Evolutionary conservation across 2,113 vertebrate genomes (phyloP), one percentile per base, ranked within the genome.

Genomic region (Dendrocopos noguchii): DNA sequence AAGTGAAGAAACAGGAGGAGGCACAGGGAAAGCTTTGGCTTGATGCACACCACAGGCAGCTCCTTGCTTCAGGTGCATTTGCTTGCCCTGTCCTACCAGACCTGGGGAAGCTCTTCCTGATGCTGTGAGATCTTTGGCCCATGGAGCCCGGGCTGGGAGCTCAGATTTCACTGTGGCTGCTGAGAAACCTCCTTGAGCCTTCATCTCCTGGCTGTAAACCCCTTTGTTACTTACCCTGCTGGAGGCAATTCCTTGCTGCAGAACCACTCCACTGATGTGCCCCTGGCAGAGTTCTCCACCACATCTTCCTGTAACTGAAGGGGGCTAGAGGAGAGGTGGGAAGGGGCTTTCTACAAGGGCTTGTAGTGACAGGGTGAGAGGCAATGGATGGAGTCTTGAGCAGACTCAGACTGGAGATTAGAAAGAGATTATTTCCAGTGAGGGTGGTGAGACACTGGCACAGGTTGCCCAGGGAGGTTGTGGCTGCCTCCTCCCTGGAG

Each of bases 121-220:
- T 28, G 14, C 17, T 5, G 8, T 12, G 44, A 70, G 39, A 42
- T 13, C 55, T 57, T 42, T 29, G 42, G 28, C 80, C 18, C 66
- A n/a, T 47, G 78, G 20, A 55, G 29, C 15, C 19, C 8, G 0
- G 2, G 39, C 28, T 18, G 70, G 82, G 18, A 74, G 36, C 56
- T 74, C 60, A 2, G 25, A 8, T 29, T 29, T 52, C 24, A 3
- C 25, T 33, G 6, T 7, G 27, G 22, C 28, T 66, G 71, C 34
- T 59, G 34, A 33, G 31, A 27, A 74, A 20, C 46, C 17, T 5
- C 12, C 47, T 19, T 7, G 22, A 20, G n/a, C 50, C 57, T 28
- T 1, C 9, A 2, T 36, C 21, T 10, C 12, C 34, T n/a, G 50
- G 47, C 6, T 2, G 0, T 36, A 20, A 28, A 3, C 9, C 20